phyloP scores from a whole-genome alignment of 2,888 invertebrate genomes.

The Eudemis profundana region DNA sequence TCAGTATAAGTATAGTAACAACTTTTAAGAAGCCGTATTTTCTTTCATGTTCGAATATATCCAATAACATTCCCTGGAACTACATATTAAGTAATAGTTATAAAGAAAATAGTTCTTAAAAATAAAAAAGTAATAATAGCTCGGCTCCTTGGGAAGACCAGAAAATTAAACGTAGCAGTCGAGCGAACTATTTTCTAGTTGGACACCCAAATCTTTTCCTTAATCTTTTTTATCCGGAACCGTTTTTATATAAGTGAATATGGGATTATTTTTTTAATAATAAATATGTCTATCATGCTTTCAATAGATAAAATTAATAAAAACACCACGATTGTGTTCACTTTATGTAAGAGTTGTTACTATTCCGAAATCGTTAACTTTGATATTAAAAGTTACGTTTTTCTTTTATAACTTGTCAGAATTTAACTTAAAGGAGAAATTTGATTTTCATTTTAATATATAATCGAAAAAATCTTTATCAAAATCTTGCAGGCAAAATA shows the following conservation, averaged over 20 bases:
- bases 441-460: constrained; percentile 13
- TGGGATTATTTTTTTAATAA: too few relatives aligned
- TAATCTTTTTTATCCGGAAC: too few relatives aligned
- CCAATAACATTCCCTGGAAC: not conserved
- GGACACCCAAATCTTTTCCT: not conserved
- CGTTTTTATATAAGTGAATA: too few relatives aligned
- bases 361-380: too few relatives aligned
- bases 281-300: too few relatives aligned
- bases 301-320: too few relatives aligned
- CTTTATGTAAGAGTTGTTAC: too few relatives aligned
- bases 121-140: too few relatives aligned
- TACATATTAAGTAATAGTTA: not conserved
- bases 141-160: not conserved
- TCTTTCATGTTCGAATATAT: not conserved
- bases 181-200: not conserved
- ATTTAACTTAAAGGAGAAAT: not conserved
- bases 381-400: too few relatives aligned
- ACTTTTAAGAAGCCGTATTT: not conserved
- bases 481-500: constrained; percentile 10
- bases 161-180: not conserved
- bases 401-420: not conserved
- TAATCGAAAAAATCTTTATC: constrained; percentile 18
- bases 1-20: too few relatives aligned
- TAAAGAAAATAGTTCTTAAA: not conserved
- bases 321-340: too few relatives aligned